Conservation (phyloP, 2,888 invertebrate species). For the Leptopterna dolabrata region DNA sequence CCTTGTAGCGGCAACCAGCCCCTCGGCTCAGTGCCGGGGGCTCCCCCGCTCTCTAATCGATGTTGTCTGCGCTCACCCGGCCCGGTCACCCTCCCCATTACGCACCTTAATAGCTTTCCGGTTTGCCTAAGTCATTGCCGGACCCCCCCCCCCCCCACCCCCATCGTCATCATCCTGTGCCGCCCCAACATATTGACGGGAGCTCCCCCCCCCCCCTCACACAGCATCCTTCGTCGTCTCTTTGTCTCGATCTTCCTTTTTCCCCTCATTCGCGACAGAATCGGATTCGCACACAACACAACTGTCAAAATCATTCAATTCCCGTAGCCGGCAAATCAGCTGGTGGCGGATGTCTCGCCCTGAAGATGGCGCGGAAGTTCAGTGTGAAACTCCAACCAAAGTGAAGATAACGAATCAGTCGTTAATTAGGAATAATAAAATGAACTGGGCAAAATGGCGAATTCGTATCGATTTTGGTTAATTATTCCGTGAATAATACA, state of each 20-base stretch:
- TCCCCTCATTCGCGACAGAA: background rate
- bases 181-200: conserved; percentile 52
- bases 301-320: no score
- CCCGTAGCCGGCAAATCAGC: no score
- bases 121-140: conserved; percentile 66
- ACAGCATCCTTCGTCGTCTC: conserved; percentile 31
- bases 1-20: conserved; percentile 27
- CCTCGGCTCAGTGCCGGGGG: background rate
- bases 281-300: background rate
- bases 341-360: no score
- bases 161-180: conserved; percentile 37
- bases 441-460: no score
- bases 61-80: conserved; percentile 59
- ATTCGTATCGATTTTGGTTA: no score
- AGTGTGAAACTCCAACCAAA: no score
- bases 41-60: conserved; percentile 56
- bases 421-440: no score
- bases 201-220: conserved; percentile 37
- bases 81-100: conserved; percentile 71
- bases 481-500: no score
- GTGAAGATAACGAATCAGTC: no score
- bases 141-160: conserved; percentile 56
- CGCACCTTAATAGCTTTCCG: conserved; percentile 79
- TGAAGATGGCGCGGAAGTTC: no score
- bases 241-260: conserved; percentile 40